phyloP scores from a whole-genome alignment of 2,797 vertebrate species.

The Mormyrus hasselquistii region DNA sequence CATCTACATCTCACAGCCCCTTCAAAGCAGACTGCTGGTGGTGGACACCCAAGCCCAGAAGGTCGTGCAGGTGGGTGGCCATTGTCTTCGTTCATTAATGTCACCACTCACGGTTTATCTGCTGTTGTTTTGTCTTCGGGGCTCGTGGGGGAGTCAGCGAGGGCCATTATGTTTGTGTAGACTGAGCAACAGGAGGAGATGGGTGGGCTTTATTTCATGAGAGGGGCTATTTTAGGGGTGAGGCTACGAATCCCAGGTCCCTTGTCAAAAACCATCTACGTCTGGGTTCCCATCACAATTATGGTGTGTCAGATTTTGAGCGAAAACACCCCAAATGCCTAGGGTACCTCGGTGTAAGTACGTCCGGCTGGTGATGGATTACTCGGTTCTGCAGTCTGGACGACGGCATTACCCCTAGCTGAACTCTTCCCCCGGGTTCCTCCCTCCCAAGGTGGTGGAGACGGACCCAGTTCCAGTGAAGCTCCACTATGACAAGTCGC shows the following conservation, averaged over 20 bases:
- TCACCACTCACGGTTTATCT: neutral
- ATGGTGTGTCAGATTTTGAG: neutral
- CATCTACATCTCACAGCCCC: slow-evolving; percentile 83
- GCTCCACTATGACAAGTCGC: slow-evolving; percentile 90
- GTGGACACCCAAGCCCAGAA: slow-evolving; percentile 86
- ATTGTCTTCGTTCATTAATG: neutral
- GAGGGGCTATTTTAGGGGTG: neutral
- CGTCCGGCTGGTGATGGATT: neutral
- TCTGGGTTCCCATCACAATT: neutral
- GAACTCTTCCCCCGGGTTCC: slow-evolving; percentile 18
- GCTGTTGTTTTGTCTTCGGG: neutral
- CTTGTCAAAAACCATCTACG: neutral
- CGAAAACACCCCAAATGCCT: neutral
- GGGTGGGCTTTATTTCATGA: neutral
- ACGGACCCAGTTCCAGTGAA: slow-evolving; percentile 84
- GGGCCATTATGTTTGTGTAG: neutral
- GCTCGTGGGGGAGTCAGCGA: neutral
- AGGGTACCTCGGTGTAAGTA: neutral
- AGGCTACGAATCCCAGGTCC: neutral
- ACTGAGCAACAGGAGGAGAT: neutral
- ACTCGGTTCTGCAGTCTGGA: slow-evolving; percentile 51
- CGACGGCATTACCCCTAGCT: slow-evolving; percentile 41
- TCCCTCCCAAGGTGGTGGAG: slow-evolving; percentile 66
- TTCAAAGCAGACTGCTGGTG: slow-evolving; percentile 76
- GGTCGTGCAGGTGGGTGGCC: slow-evolving; percentile 75